Evolutionary conservation across 2,797 vertebrate genomes (phyloP).

Genomic region (Mormyrus proboscirostris): DNA sequence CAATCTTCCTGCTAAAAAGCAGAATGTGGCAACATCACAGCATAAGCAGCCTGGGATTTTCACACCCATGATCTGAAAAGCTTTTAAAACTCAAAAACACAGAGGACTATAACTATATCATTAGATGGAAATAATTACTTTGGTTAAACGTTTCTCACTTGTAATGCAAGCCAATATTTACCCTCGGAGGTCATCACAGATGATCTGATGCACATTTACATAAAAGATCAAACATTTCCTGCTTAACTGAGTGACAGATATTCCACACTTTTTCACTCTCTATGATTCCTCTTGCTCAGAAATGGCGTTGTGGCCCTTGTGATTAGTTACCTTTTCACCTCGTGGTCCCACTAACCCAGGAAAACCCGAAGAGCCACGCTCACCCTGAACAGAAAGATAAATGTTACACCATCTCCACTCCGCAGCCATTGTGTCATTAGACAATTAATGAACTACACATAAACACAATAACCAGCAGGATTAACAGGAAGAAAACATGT

Average conservation of each 20-base stretch:
- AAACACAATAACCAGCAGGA: not conserved
- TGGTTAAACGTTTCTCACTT: not conserved
- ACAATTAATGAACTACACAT: not conserved
- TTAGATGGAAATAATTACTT: not conserved
- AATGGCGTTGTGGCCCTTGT: not conserved
- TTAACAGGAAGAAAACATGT: not conserved
- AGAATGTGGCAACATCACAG: not conserved
- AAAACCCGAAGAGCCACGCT: constrained; percentile 78
- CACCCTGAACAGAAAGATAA: constrained; percentile 65
- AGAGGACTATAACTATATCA: not conserved
- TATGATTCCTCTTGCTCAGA: not conserved
- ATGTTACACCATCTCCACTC: not conserved
- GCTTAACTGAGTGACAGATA: not conserved
- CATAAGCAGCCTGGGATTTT: not conserved
- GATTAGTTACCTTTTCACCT: constrained; percentile 75
- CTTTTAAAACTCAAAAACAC: not conserved
- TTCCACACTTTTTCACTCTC: not conserved
- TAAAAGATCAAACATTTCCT: not conserved
- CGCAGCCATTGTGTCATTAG: not conserved
- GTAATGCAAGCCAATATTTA: not conserved
- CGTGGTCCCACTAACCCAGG: constrained; percentile 71
- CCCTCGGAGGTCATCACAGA: not conserved
- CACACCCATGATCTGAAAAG: not conserved
- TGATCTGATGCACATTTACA: not conserved
- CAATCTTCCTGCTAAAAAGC: not conserved